phyloP scores from a whole-genome alignment of 92 coral and sea anemone species.

The Paragorgia papillata region DNA sequence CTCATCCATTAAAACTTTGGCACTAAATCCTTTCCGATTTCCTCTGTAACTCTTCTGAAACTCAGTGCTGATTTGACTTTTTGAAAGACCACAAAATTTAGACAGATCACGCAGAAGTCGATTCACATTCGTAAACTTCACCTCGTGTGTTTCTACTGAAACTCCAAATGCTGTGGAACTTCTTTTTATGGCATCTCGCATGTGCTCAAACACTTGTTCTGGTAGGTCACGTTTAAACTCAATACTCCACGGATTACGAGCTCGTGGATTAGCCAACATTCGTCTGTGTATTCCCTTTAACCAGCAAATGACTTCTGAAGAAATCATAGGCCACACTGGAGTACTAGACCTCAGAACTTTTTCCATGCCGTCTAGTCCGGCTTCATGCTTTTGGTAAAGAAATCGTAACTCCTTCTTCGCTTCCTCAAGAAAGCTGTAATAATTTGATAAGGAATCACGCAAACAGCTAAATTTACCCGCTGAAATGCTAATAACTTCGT shows the following conservation, averaged over 20 bases:
- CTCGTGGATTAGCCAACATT: conserved; percentile 54
- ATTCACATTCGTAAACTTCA: conserved; percentile 38
- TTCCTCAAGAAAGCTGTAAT: too few species aligned
- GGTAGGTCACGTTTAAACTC: conserved; percentile 63
- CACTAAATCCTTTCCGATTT: conserved; percentile 53
- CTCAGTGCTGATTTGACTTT: conserved; percentile 35
- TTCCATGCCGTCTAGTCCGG: too few species aligned
- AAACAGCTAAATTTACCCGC: too few species aligned
- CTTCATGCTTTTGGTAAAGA: too few species aligned
- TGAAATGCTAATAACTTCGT: too few species aligned
- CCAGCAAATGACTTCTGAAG: too few species aligned
- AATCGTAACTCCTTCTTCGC: too few species aligned
- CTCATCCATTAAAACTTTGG: conserved; percentile 49
- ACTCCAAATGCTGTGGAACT: conserved; percentile 45
- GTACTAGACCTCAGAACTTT: too few species aligned
- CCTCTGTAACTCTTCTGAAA: conserved; percentile 60
- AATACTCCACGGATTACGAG: conserved; percentile 67
- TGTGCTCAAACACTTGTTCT: conserved; percentile 45
- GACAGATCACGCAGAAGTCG: conserved; percentile 50
- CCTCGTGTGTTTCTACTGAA: conserved; percentile 21
- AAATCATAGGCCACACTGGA: too few species aligned
- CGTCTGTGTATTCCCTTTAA: conserved; percentile 54
- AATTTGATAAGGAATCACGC: too few species aligned
- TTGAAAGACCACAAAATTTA: conserved; percentile 39
- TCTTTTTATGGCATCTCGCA: conserved; percentile 49